Evolutionary conservation across 1,140 invertebrate genomes (phyloP), one percentile per base, ranked within the genome.

Genomic region (Olivierus martensii): DNA sequence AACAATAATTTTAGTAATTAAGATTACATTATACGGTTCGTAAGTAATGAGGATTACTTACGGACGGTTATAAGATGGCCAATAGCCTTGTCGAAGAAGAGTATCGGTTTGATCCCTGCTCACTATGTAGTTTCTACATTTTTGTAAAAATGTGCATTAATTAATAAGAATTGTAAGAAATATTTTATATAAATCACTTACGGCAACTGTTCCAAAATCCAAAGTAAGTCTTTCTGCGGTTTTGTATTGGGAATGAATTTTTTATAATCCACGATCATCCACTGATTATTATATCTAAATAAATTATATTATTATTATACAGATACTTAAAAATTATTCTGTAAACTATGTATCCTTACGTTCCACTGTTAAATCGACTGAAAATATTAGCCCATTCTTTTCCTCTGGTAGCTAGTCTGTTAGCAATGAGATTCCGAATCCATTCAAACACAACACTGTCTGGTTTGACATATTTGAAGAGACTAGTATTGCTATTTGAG

Each of bases 161-260:
- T n/a, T n/a, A n/a, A n/a, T n/a, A n/a, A n/a, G n/a, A n/a, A n/a
- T n/a, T n/a, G n/a, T n/a, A n/a, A n/a, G n/a, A n/a, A n/a, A n/a
- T n/a, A n/a, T n/a, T n/a, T n/a, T n/a, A n/a, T n/a, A n/a, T n/a
- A n/a, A n/a, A n/a, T n/a, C n/a, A 76, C 69, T 18, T 78, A 81
- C 36, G 87, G 84, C 22, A 89, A 71, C 67, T 95, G 90, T 67
- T 95, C 90, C 3, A 87, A 67, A 36, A 93, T 73, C 75, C 79
- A 82, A 0, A 93, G 65, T 22, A 86, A 63, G 15, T 62, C 80
- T 56, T 75, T 73, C 28, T 71, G 68, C 18, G 74, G 66, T 17
- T 67, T 62, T 21, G 66, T 63, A 0, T 68, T 66, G 6, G 77
- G 74, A 17, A 69, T 69, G 54, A 81, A 81, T 64, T 69, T 61